Conservation (phyloP, 2,797 vertebrate species). For the Prionace glauca region DNA sequence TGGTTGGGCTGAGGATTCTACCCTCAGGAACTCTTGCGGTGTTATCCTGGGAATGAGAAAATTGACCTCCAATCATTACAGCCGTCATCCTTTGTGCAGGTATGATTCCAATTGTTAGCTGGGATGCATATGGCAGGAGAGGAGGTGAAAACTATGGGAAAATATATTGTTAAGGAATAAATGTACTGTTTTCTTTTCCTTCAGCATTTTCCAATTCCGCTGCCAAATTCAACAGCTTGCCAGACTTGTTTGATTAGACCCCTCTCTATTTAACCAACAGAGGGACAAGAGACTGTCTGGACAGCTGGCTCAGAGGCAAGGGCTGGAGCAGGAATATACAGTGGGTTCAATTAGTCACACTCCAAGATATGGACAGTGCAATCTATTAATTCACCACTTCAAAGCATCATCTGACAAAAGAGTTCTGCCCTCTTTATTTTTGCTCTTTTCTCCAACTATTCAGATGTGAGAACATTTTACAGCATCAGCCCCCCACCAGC, state of each 20-base stretch:
- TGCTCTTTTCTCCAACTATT: conserved; percentile 1
- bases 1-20: too few species aligned
- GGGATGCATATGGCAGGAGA: background rate
- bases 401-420: background rate
- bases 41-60: too few species aligned
- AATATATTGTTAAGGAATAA: background rate
- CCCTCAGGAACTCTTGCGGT: too few species aligned
- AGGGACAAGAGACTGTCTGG: background rate
- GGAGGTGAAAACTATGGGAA: background rate
- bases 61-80: too few species aligned
- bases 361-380: background rate
- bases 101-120: background rate
- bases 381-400: background rate
- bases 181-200: background rate
- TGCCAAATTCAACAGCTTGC: background rate
- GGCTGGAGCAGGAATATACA: background rate
- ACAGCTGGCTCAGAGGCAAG: background rate
- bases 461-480: background rate
- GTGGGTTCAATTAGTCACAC: conserved; percentile 13
- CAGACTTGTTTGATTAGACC: conserved; percentile 15
- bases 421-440: background rate
- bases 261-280: background rate
- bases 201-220: background rate
- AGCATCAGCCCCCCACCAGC: background rate
- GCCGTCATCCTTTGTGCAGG: too few species aligned